Evolutionary conservation across 2,113 vertebrate species (phyloP).

Genomic region (Caranx melampygus): DNA sequence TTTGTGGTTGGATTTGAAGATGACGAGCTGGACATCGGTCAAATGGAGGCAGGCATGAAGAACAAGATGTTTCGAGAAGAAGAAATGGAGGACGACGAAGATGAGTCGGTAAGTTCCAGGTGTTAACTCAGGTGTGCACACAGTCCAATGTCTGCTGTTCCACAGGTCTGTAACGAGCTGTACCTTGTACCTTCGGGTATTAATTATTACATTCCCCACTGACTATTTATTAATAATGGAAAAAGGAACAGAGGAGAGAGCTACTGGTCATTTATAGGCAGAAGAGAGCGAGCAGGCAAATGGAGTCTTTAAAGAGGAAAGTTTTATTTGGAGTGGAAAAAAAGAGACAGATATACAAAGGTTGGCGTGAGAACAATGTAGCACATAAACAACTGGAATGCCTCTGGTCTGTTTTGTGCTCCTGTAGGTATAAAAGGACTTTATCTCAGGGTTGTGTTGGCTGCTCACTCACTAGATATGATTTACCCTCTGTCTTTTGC

Average conservation of each 20-base stretch:
- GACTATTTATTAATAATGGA: not conserved
- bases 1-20: slow-evolving; percentile 89
- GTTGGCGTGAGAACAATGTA: slow-evolving; percentile 26
- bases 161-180: not conserved
- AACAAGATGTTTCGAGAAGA: slow-evolving; percentile 79
- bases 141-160: not conserved
- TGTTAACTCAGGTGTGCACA: not conserved
- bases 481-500: not conserved
- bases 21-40: slow-evolving; percentile 83
- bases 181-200: not conserved
- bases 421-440: slow-evolving; percentile 37
- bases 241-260: slow-evolving; percentile 12
- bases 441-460: slow-evolving; percentile 9
- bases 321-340: slow-evolving; percentile 37
- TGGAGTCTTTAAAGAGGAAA: slow-evolving; percentile 1
- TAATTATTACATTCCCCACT: not conserved
- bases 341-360: slow-evolving; percentile 33
- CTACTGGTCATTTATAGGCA: not conserved
- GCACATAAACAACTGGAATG: slow-evolving; percentile 21
- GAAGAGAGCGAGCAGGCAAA: not conserved
- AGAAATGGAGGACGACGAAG: slow-evolving; percentile 75
- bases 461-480: not conserved
- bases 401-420: slow-evolving; percentile 22
- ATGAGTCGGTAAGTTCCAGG: slow-evolving; percentile 63
- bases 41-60: slow-evolving; percentile 86